A percentile compares a stretch with the other conserved stretches of the same genome.
Evolutionary conservation across 2,888 invertebrate species (phyloP).

Genomic region (Axea sp.): DNA sequence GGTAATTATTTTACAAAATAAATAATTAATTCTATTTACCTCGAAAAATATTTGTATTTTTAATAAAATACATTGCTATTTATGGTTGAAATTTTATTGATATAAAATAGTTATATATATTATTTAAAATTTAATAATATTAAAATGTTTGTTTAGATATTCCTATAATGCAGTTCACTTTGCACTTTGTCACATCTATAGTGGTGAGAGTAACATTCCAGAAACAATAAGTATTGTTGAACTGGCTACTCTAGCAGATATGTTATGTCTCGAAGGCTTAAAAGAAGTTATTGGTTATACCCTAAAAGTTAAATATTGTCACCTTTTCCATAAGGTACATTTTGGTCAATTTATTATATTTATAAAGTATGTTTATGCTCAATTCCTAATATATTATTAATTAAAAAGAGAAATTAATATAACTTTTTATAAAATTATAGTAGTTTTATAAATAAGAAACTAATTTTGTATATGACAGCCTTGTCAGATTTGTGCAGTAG

Average conservation of each 20-base stretch:
- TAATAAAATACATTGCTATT: no score
- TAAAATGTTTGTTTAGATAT: slow-evolving; percentile 85
- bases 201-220: slow-evolving; percentile 93
- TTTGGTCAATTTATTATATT: no score
- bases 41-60: no score
- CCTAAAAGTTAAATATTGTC: slow-evolving; percentile 93
- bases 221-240: slow-evolving; percentile 92
- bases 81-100: no score
- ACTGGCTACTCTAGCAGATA: slow-evolving; percentile 92
- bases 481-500: slow-evolving; percentile 91
- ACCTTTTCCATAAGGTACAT: slow-evolving; percentile 95
- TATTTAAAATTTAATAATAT: no score
- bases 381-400: no score
- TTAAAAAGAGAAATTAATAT: no score
- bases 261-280: slow-evolving; percentile 93
- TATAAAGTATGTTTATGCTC: no score
- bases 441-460: slow-evolving; percentile 42
- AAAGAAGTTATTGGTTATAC: slow-evolving; percentile 95
- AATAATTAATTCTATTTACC: background rate
- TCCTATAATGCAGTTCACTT: slow-evolving; percentile 93
- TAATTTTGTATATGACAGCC: slow-evolving; percentile 81
- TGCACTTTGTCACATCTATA: slow-evolving; percentile 95
- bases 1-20: slow-evolving; percentile 79
- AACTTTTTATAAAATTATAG: no score
- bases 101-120: no score